Percentiles rank a stretch among this genome's conserved stretches.
phyloP scores from a whole-genome alignment of 2,888 invertebrate genomes.

The Lasius fuliginosus region DNA sequence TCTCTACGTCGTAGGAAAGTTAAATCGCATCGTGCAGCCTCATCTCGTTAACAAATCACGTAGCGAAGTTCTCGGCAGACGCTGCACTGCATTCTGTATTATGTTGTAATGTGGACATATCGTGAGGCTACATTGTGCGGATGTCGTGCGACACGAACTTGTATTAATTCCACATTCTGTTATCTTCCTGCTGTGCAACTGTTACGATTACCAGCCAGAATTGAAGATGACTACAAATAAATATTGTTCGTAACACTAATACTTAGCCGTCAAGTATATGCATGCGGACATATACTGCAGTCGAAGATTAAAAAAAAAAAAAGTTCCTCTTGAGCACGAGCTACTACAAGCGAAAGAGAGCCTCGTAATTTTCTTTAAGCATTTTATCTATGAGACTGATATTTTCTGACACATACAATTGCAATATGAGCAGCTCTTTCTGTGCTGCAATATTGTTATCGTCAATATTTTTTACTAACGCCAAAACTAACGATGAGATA shows the following conservation, averaged over 20 bases:
- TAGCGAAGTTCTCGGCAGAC: slow-evolving; percentile 63
- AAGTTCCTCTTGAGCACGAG: neutral
- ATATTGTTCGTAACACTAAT: neutral
- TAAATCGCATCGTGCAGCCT: slow-evolving; percentile 48
- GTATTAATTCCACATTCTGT: slow-evolving; percentile 41
- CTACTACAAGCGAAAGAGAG: neutral
- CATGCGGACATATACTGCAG: neutral
- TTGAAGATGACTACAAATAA: neutral
- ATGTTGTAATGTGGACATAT: slow-evolving; percentile 42
- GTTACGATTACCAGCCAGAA: slow-evolving; percentile 26
- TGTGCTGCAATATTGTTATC: neutral
- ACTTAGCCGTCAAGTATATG: neutral
- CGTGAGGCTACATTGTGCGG: neutral
- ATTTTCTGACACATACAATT: neutral
- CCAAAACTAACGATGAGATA: neutral
- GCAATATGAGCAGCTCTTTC: neutral
- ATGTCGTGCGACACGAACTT: slow-evolving; percentile 33
- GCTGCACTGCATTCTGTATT: slow-evolving; percentile 40
- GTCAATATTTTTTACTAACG: slow-evolving; percentile 19
- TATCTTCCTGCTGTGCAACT: neutral
- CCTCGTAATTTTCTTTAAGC: neutral
- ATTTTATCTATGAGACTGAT: neutral
- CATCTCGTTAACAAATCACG: slow-evolving; percentile 70
- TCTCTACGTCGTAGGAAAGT: slow-evolving; percentile 47
- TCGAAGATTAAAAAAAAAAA: neutral